Percentiles rank a stretch among this genome's conserved stretches.
phyloP scores from a whole-genome alignment of 2,113 vertebrate species.

The Octodon degus region DNA sequence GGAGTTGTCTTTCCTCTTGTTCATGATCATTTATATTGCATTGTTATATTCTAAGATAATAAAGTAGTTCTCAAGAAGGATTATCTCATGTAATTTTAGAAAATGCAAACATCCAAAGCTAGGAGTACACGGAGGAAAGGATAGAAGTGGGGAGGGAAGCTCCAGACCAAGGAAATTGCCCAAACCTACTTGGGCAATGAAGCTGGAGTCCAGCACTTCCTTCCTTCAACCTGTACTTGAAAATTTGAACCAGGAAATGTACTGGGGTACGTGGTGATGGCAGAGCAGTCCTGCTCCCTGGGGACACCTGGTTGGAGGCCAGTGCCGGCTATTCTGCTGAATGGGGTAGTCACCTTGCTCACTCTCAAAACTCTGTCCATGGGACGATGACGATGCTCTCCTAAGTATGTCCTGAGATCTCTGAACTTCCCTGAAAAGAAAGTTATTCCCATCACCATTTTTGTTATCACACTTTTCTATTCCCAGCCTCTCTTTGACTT shows the following conservation, averaged over 20 bases:
- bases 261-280: neutral
- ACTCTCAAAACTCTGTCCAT: neutral
- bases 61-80: conserved; percentile 34
- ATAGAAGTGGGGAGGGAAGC: neutral
- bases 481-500: neutral
- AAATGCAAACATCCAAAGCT: conserved; percentile 53
- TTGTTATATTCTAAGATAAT: conserved; percentile 44
- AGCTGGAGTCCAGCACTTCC: fast-evolving
- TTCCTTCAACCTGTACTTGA: neutral
- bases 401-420: neutral
- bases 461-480: neutral
- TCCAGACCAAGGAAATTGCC: neutral
- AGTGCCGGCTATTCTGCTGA: no score
- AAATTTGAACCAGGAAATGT: neutral
- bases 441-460: neutral
- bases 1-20: neutral
- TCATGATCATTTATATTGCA: conserved; percentile 39
- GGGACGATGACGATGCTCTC: neutral
- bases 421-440: neutral
- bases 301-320: neutral
- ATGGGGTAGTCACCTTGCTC: neutral
- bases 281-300: neutral
- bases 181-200: no score
- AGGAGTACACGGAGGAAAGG: neutral
- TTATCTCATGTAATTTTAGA: conserved; percentile 54